These are phyloP conservation scores for Drosophila acutilabella DNA, from an alignment of 2,888 invertebrate genomes.

Conservation along the genomic window DNA sequence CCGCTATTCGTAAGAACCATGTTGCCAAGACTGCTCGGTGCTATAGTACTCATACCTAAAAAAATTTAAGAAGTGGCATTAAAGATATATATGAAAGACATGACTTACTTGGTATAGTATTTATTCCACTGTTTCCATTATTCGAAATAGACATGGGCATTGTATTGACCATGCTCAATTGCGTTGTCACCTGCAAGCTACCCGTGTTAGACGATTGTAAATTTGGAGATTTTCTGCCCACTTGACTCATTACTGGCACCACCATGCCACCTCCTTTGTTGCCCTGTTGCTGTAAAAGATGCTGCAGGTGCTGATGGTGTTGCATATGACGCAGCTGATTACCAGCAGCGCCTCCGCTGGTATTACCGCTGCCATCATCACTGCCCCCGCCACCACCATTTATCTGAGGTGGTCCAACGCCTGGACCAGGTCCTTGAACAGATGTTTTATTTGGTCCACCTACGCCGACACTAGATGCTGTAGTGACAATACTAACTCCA, in stretches of 20 bases:
- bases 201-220: conserved; percentile 94
- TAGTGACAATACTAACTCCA: conserved; percentile 85
- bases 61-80: not conserved
- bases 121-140: conserved; percentile 90
- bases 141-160: conserved; percentile 91
- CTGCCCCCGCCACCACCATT: conserved; percentile 88
- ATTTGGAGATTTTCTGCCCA: conserved; percentile 93
- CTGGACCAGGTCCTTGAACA: conserved; percentile 93
- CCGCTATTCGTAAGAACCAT: conserved; percentile 93
- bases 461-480: conserved; percentile 76
- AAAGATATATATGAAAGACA: not conserved
- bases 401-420: conserved; percentile 86
- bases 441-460: conserved; percentile 89
- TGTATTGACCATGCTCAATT: conserved; percentile 89
- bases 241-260: conserved; percentile 89
- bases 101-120: conserved; percentile 89
- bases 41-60: conserved; percentile 88
- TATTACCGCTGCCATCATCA: conserved; percentile 50
- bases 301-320: conserved; percentile 87
- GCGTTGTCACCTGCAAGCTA: conserved; percentile 89
- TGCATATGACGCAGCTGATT: conserved; percentile 85
- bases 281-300: conserved; percentile 87
- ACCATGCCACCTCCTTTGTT: conserved; percentile 82
- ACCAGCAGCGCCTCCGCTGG: conserved; percentile 47
- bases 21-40: conserved; percentile 87